Conservation (phyloP, 2,888 invertebrate genomes). For the Melinaea menophilus region DNA sequence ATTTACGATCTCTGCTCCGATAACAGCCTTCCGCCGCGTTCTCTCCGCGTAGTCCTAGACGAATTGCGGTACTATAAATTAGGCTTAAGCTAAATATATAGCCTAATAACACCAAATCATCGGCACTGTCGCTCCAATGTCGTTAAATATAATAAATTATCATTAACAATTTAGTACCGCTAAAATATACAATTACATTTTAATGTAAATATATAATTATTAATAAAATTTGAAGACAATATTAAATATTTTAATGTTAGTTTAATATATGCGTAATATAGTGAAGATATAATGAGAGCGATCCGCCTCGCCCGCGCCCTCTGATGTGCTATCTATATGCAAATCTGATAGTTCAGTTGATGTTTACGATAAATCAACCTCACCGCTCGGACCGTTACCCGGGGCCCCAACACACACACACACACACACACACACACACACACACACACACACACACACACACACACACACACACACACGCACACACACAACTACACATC, state of each 20-base stretch:
- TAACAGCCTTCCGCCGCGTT: slow-evolving; percentile 44
- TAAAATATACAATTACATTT: slow-evolving; percentile 1
- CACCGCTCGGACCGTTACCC: slow-evolving; percentile 58
- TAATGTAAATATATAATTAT: slow-evolving; percentile 4
- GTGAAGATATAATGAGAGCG: slow-evolving; percentile 43
- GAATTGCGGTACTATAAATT: slow-evolving; percentile 41
- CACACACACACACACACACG: slow-evolving; percentile 41
- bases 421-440: slow-evolving; percentile 34
- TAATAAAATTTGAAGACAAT: neutral
- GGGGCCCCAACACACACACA: slow-evolving; percentile 37
- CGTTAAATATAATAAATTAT: slow-evolving; percentile 12
- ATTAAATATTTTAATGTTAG: neutral
- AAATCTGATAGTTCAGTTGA: slow-evolving; percentile 75
- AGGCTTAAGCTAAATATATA: slow-evolving; percentile 27
- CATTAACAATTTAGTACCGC: slow-evolving; percentile 6
- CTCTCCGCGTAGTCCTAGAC: slow-evolving; percentile 43
- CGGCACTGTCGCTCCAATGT: slow-evolving; percentile 10
- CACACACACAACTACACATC: slow-evolving; percentile 42
- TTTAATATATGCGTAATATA: slow-evolving; percentile 60
- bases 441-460: slow-evolving; percentile 7
- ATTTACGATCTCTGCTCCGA: slow-evolving; percentile 60
- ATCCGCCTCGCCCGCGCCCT: slow-evolving; percentile 30
- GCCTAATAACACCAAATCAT: slow-evolving; percentile 19
- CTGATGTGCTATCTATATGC: slow-evolving; percentile 71
- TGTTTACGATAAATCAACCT: slow-evolving; percentile 73